phyloP scores from a whole-genome alignment of 2,113 vertebrate genomes.

The Psilopsiagon aymara region DNA sequence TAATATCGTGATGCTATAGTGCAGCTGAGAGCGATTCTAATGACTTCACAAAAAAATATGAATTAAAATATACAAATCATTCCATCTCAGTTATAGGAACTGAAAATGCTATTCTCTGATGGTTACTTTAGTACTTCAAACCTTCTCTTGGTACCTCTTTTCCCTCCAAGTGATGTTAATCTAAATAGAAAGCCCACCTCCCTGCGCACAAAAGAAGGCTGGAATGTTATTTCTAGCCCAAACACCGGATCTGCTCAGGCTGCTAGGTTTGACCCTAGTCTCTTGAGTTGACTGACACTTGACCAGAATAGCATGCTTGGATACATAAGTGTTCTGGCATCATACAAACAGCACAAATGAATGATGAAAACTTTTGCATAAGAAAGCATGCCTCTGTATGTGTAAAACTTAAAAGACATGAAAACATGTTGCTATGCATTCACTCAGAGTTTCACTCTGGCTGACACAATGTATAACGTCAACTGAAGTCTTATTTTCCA shows the following conservation, averaged over 20 bases:
- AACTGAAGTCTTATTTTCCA: background rate
- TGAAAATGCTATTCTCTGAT: background rate
- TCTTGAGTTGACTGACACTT: background rate
- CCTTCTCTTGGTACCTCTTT: background rate
- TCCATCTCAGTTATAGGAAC: background rate
- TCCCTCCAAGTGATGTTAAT: background rate
- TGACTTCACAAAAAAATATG: background rate
- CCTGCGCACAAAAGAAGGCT: background rate
- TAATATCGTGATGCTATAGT: background rate
- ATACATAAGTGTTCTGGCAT: background rate
- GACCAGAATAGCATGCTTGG: background rate
- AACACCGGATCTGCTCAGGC: rapidly evolving
- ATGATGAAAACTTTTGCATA: background rate
- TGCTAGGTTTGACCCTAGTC: background rate
- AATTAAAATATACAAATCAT: background rate
- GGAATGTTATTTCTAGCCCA: background rate
- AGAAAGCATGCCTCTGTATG: background rate
- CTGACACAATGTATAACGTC: background rate
- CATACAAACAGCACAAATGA: background rate
- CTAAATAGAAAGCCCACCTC: background rate
- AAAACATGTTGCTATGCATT: background rate
- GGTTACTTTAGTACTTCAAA: background rate
- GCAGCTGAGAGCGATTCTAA: background rate
- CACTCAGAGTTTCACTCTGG: background rate
- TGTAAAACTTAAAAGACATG: background rate